Evolutionary conservation across 2,888 invertebrate species (phyloP).

Genomic region (Diplolepis rosae): DNA sequence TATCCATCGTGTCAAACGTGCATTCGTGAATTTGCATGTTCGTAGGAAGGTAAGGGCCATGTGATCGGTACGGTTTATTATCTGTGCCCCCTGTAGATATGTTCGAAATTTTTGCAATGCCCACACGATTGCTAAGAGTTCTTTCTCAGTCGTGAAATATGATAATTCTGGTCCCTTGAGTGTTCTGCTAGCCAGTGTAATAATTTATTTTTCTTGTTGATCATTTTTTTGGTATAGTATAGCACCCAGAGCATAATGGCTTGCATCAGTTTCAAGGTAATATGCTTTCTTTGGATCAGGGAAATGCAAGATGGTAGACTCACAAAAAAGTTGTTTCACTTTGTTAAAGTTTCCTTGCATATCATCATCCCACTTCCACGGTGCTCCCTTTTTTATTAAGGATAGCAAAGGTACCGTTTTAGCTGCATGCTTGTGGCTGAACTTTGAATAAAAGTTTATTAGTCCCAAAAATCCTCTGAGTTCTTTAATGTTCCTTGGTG

Average conservation of each 20-base stretch:
- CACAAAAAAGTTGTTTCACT: slow-evolving; percentile 39
- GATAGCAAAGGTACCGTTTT: slow-evolving; percentile 36
- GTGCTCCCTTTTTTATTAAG: slow-evolving; percentile 33
- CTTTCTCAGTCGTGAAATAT: slow-evolving; percentile 39
- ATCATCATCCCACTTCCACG: slow-evolving; percentile 35
- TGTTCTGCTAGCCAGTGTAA: slow-evolving; percentile 33
- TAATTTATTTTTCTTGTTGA: slow-evolving; percentile 40
- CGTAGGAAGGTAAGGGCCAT: too few species aligned
- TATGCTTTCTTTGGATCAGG: slow-evolving; percentile 31
- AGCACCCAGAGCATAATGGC: slow-evolving; percentile 38
- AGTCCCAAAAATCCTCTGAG: slow-evolving; percentile 29
- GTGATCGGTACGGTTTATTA: slow-evolving; percentile 19
- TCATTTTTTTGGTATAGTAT: slow-evolving; percentile 31
- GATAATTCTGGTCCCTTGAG: too few species aligned
- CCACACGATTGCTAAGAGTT: slow-evolving; percentile 37
- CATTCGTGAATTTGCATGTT: neutral
- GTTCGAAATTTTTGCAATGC: slow-evolving; percentile 35
- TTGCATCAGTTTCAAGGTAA: slow-evolving; percentile 41
- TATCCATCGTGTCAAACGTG: too few species aligned
- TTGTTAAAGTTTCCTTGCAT: slow-evolving; percentile 35
- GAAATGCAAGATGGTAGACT: slow-evolving; percentile 10
- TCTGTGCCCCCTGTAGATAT: slow-evolving; percentile 42
- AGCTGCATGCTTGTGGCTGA: slow-evolving; percentile 1
- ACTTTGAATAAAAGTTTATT: slow-evolving; percentile 36
- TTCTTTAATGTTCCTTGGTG: slow-evolving; percentile 33